Percentiles rank a stretch among this genome's conserved stretches.
These are phyloP conservation scores for Azorinus chamasolen DNA, from an alignment of 2,888 invertebrate genomes.

Conservation along the genomic window DNA sequence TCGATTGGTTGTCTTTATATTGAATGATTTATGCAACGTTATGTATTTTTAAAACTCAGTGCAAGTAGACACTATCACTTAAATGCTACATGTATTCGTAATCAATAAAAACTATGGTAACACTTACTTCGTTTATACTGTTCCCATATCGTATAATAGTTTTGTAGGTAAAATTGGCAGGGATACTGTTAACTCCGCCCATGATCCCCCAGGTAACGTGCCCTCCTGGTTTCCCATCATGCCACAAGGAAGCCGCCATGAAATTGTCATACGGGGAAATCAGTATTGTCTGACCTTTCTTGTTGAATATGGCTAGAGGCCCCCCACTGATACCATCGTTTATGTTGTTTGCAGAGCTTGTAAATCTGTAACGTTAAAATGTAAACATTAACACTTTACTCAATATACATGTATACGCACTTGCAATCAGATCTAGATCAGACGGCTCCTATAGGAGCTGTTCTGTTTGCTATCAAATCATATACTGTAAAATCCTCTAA, in stretches of 20 bases:
- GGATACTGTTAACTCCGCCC: constrained; percentile 72
- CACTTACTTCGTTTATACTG: constrained; percentile 47
- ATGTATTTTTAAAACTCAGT: no score
- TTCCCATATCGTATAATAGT: constrained; percentile 39
- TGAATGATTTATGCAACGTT: no score
- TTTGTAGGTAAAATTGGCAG: constrained; percentile 39
- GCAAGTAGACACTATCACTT: no score
- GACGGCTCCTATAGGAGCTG: no score
- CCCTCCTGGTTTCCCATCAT: constrained; percentile 54
- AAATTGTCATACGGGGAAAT: constrained; percentile 73
- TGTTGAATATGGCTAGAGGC: constrained; percentile 73
- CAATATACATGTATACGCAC: no score
- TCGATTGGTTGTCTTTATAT: no score
- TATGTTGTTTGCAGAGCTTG: constrained; percentile 19
- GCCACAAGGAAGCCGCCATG: constrained; percentile 72
- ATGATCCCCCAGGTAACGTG: constrained; percentile 76
- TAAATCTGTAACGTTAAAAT: constrained; percentile 22
- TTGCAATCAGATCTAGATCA: no score
- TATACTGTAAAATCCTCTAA: no score
- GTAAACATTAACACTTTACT: no score
- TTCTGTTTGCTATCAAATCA: no score
- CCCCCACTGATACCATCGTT: constrained; percentile 74
- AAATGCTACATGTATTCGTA: no score
- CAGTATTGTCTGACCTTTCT: constrained; percentile 66
- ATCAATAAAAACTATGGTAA: no score